phyloP scores from a whole-genome alignment of 2,113 vertebrate species.

The Polypterus bichir region DNA sequence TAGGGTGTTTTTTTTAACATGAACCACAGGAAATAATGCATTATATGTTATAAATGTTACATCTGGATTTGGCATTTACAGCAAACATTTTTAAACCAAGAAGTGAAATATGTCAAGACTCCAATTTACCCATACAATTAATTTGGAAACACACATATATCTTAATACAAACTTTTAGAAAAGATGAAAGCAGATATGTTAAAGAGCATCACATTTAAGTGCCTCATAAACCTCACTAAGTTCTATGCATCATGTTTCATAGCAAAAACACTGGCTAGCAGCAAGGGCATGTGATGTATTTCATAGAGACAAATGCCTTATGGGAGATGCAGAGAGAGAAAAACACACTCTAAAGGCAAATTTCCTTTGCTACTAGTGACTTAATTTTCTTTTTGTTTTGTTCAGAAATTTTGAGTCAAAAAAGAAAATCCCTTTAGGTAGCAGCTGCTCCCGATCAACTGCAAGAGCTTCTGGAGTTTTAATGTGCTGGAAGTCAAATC shows the following conservation, averaged over 20 bases:
- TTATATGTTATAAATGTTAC: too few relatives aligned
- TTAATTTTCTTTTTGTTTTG: conserved; percentile 43
- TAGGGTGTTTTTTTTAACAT: too few relatives aligned
- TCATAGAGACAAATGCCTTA: conserved; percentile 5
- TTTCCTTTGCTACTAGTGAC: conserved; percentile 45
- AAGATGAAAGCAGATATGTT: too few relatives aligned
- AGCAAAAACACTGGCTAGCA: neutral
- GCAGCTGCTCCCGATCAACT: conserved; percentile 70
- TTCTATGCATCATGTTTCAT: neutral
- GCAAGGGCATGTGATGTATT: conserved; percentile 1
- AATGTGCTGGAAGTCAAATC: conserved; percentile 65
- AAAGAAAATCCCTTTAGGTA: conserved; percentile 82
- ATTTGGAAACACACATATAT: too few relatives aligned
- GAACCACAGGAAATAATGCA: too few relatives aligned
- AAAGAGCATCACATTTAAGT: neutral
- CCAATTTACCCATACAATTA: too few relatives aligned
- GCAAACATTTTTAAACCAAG: too few relatives aligned
- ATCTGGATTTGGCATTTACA: too few relatives aligned
- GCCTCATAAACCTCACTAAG: neutral
- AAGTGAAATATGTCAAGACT: too few relatives aligned
- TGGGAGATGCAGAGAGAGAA: neutral
- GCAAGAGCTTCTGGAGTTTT: conserved; percentile 60
- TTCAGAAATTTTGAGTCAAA: conserved; percentile 61
- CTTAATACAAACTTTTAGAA: too few relatives aligned
- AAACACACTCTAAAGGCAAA: conserved; percentile 40